A percentile compares a stretch with the other conserved stretches of the same genome.
phyloP scores from a whole-genome alignment of 2,888 invertebrate genomes.

The Brachylomia viminalis region DNA sequence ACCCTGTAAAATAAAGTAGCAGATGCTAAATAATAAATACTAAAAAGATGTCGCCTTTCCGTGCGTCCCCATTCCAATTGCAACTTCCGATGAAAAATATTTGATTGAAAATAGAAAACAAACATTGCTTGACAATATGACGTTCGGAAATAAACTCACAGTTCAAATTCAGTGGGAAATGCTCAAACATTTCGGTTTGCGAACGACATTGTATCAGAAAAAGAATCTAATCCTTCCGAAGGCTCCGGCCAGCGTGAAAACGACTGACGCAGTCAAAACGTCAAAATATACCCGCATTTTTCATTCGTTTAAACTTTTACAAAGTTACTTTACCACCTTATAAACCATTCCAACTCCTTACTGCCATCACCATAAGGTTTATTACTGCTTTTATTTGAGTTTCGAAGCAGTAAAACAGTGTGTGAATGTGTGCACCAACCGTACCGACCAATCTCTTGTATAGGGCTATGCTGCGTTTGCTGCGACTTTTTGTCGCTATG shows the following conservation, averaged over 20 bases:
- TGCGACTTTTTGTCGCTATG: constrained; percentile 61
- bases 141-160: constrained; percentile 42
- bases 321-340: not conserved
- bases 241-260: constrained; percentile 60
- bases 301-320: constrained; percentile 60
- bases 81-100: constrained; percentile 34
- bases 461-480: constrained; percentile 63
- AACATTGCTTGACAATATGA: constrained; percentile 38
- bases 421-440: constrained; percentile 59
- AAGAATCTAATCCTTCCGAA: constrained; percentile 58
- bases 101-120: constrained; percentile 45
- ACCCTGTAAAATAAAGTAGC: not conserved
- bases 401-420: constrained; percentile 5
- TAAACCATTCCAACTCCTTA: not conserved
- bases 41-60: not conserved
- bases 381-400: not conserved
- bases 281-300: constrained; percentile 65
- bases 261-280: constrained; percentile 62
- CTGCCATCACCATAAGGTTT: not conserved
- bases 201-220: constrained; percentile 60
- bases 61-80: constrained; percentile 4
- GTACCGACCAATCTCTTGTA: constrained; percentile 72
- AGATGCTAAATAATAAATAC: constrained; percentile 16
- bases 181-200: constrained; percentile 52
- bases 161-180: constrained; percentile 46